Percentiles rank a stretch among this genome's conserved stretches.
Evolutionary conservation across 2,888 invertebrate genomes (phyloP).

Genomic region (Tenthredo scrophulariae): DNA sequence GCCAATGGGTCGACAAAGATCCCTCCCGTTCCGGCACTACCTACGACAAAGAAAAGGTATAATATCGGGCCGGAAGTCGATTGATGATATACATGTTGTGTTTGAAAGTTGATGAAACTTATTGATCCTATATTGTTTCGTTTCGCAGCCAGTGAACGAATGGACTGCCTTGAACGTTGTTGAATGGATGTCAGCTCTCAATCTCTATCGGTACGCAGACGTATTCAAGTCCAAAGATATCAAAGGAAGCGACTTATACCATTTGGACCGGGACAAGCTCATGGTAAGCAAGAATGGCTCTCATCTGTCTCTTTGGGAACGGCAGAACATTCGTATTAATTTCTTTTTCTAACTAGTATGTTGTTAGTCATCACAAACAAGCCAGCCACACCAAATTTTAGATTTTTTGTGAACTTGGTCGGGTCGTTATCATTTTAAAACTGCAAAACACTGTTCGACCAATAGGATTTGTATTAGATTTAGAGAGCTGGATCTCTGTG

Average conservation of each 20-base stretch:
- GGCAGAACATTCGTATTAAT: neutral
- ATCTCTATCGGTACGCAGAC: slow-evolving; percentile 86
- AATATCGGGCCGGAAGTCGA: neutral
- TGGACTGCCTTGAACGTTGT: slow-evolving; percentile 86
- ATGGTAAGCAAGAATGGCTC: slow-evolving; percentile 79
- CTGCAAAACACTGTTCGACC: too few relatives aligned
- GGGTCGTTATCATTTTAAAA: too few relatives aligned
- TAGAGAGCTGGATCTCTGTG: too few relatives aligned
- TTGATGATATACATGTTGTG: neutral
- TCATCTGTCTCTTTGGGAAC: slow-evolving; percentile 51
- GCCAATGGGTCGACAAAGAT: slow-evolving; percentile 76
- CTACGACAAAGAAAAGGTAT: slow-evolving; percentile 75
- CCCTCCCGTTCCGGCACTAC: slow-evolving; percentile 23
- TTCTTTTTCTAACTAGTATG: too few relatives aligned
- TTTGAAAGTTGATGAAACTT: neutral
- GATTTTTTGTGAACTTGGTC: too few relatives aligned
- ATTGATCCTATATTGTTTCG: slow-evolving; percentile 11
- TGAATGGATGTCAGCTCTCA: slow-evolving; percentile 88
- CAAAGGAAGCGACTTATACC: slow-evolving; percentile 84
- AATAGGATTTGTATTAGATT: too few relatives aligned
- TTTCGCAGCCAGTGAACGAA: slow-evolving; percentile 83
- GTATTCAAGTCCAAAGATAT: slow-evolving; percentile 86
- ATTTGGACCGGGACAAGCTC: slow-evolving; percentile 84
- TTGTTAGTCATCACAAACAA: too few relatives aligned
- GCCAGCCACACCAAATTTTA: too few relatives aligned